Evolutionary conservation across 2,113 vertebrate genomes (phyloP).

Genomic region (Hippocampus guttulatus): DNA sequence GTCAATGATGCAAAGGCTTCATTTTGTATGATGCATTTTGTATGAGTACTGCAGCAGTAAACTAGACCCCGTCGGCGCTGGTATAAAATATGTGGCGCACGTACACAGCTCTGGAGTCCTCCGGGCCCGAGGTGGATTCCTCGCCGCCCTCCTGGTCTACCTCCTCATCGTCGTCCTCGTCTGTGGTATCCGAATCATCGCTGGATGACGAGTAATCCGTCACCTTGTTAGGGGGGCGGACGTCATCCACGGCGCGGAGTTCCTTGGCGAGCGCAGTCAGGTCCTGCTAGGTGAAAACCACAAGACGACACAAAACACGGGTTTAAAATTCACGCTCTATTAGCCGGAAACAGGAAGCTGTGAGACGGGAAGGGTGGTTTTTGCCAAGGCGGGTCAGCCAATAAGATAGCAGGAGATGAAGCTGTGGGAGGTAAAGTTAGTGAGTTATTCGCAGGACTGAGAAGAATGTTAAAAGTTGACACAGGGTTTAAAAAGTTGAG

Average conservation of each 20-base stretch:
- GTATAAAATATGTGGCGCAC: constrained; percentile 42
- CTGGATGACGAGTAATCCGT: constrained; percentile 98
- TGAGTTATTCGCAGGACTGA: constrained; percentile 41
- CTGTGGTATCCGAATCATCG: constrained; percentile 93
- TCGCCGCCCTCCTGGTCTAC: constrained; percentile 91
- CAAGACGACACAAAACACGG: background rate
- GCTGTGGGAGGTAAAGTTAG: constrained; percentile 48
- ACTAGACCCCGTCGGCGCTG: too few species aligned
- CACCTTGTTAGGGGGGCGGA: constrained; percentile 91
- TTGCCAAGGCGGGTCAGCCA: constrained; percentile 41
- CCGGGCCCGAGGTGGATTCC: constrained; percentile 89
- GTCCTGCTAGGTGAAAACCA: constrained; percentile 73
- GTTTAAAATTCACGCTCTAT: background rate
- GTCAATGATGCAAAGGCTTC: too few species aligned
- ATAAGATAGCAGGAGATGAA: constrained; percentile 31
- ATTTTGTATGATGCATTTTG: too few species aligned
- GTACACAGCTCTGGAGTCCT: constrained; percentile 90
- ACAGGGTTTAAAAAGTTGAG: background rate
- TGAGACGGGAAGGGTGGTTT: constrained; percentile 48
- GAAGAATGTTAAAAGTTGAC: constrained; percentile 33
- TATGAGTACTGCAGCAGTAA: too few species aligned
- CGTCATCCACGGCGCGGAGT: constrained; percentile 90
- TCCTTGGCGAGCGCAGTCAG: constrained; percentile 94
- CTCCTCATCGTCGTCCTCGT: constrained; percentile 96
- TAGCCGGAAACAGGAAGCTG: constrained; percentile 35